Evolutionary conservation across 2,797 vertebrate species (phyloP), one percentile per base, ranked within the genome.

Genomic region (Erithacus rubecula): DNA sequence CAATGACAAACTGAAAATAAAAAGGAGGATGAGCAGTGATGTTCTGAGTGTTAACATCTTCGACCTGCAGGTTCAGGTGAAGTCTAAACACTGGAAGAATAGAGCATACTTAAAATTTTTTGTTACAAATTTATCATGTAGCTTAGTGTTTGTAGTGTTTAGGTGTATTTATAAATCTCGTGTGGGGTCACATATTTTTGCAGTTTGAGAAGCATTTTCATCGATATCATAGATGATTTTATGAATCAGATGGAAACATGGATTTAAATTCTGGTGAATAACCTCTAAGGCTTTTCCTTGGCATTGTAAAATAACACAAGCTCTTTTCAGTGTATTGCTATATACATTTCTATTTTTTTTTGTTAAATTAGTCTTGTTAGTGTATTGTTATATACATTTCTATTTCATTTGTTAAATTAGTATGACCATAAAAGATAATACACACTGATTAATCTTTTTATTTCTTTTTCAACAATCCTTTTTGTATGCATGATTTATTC

Each of bases 1-100:
- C 60, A 89, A 82, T 89, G 62, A 81, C 87, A 90, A 78, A 81
- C 70, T 90, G 81, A 43, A 93, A 89, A 94, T 69, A 87, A 75
- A 83, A 91, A 49, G 53, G 59, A 37, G 55, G 43, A 87, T 80
- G 60, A 94, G 44, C 64, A 63, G 47, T 55, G 64, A 26, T 95
- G 76, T 58, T 81, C 58, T 78, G 32, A 49, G 49, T 36, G 37
- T 65, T 87, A 55, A 20, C 23, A 8, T 62, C 37, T 93, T 95
- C 72, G 62, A 69, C 87, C 47, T 83, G 68, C 30, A 93, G 68
- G 49, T 65, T 70, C 32, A 41, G 55, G 53, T 60, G 32, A 82
- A 79, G 47, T 68, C 10, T 39, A 51, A 81, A 53, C 26, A 26
- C n/a, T 4, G 2, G 41, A 83, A 94, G 62, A 80, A 51, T 51